These are phyloP conservation scores for Caenorhabditis sulstoni DNA, from an alignment of 2,888 invertebrate genomes.

Conservation along the genomic window DNA sequence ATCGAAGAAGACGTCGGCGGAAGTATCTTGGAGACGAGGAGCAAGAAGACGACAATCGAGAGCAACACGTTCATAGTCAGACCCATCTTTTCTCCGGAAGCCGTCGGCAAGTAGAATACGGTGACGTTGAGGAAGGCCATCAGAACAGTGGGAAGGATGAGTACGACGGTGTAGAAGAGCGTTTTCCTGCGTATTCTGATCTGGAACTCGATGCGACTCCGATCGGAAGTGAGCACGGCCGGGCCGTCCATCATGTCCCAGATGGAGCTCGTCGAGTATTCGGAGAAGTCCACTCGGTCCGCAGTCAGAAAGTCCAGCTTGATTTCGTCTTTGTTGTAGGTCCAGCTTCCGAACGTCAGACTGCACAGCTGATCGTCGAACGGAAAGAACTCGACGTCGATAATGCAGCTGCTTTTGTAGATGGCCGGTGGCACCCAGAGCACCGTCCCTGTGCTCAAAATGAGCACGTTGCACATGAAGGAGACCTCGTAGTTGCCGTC, in stretches of 20 bases:
- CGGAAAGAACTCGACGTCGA: constrained; percentile 83
- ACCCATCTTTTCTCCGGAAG: constrained; percentile 84
- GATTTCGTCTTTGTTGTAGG: constrained; percentile 82
- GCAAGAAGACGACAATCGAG: constrained; percentile 98
- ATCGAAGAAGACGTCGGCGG: constrained; percentile 98
- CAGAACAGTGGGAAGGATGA: constrained; percentile 97
- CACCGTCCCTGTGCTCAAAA: constrained; percentile 90
- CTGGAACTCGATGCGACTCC: constrained; percentile 79
- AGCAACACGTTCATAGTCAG: constrained; percentile 94
- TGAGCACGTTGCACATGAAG: constrained; percentile 98
- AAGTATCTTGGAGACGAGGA: constrained; percentile 98
- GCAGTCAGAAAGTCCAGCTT: constrained; percentile 92
- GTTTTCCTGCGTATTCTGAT: constrained; percentile 87
- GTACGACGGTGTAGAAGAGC: constrained; percentile 98
- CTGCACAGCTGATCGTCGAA: constrained; percentile 90
- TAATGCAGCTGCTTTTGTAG: constrained; percentile 98
- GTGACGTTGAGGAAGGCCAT: constrained; percentile 99
- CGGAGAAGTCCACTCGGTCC: constrained; percentile 82
- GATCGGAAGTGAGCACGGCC: constrained; percentile 91
- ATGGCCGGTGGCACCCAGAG: constrained; percentile 99
- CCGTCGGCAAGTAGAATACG: constrained; percentile 98
- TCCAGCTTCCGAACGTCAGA: constrained; percentile 99
- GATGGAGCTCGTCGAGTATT: constrained; percentile 87
- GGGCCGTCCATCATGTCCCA: constrained; percentile 94
- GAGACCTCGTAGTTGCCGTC: constrained; percentile 99